Conservation (phyloP, 2,888 invertebrate species). For the Agrilus mali region DNA sequence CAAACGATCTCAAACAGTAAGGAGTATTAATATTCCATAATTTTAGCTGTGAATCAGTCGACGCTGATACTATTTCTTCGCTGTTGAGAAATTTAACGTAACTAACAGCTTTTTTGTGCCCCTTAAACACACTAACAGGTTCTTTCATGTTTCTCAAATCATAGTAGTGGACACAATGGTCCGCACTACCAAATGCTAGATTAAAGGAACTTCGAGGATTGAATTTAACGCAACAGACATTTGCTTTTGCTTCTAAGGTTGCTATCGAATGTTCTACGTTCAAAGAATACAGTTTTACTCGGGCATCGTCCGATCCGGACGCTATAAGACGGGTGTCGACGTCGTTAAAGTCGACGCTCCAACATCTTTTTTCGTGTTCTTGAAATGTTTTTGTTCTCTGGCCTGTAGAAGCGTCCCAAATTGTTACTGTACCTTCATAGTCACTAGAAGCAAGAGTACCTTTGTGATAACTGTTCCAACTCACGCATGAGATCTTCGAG, state of each 20-base stretch:
- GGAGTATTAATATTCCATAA: conserved; percentile 76
- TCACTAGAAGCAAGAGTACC: conserved; percentile 79
- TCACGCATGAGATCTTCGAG: conserved; percentile 89
- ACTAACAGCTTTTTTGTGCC: conserved; percentile 87
- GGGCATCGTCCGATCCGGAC: conserved; percentile 84
- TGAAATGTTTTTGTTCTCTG: conserved; percentile 62
- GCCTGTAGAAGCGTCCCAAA: conserved; percentile 82
- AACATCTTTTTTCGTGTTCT: conserved; percentile 90
- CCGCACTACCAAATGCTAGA: conserved; percentile 91
- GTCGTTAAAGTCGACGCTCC: conserved; percentile 92
- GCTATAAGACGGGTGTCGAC: conserved; percentile 83
- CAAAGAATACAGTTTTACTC: conserved; percentile 88
- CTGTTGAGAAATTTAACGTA: conserved; percentile 85
- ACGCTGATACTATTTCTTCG: conserved; percentile 79
- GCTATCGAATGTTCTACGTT: conserved; percentile 77
- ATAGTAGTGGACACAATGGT: conserved; percentile 93
- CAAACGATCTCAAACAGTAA: conserved; percentile 71
- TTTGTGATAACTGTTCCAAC: conserved; percentile 89
- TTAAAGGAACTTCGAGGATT: conserved; percentile 76
- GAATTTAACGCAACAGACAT: conserved; percentile 91
- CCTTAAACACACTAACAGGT: conserved; percentile 71
- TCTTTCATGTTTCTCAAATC: conserved; percentile 76
- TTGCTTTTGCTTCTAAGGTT: conserved; percentile 83
- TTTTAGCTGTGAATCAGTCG: conserved; percentile 82
- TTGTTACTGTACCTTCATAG: conserved; percentile 86